Percentiles rank a stretch among this genome's conserved stretches.
Evolutionary conservation across 2,888 invertebrate species (phyloP).

Genomic region (Mamestra brassicae): DNA sequence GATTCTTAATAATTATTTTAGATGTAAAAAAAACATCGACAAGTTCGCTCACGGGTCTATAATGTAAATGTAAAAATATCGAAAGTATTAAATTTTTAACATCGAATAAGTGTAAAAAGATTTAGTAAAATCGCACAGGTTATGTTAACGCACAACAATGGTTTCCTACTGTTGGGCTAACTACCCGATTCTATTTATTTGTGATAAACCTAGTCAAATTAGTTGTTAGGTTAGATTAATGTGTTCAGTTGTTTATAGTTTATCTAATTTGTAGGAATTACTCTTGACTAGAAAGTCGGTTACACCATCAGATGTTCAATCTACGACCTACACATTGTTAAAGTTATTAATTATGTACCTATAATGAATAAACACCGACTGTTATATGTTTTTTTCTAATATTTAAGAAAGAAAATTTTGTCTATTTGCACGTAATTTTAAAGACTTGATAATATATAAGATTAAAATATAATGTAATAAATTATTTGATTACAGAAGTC

Average conservation of each 20-base stretch:
- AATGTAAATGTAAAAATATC: constrained; percentile 58
- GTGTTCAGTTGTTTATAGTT: constrained; percentile 55
- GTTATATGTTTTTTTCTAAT: constrained; percentile 55
- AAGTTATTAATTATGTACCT: constrained; percentile 21
- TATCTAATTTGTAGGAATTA: constrained; percentile 43
- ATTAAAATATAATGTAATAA: constrained; percentile 68
- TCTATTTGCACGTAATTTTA: constrained; percentile 80
- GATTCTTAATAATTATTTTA: constrained; percentile 45
- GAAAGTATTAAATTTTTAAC: constrained; percentile 65
- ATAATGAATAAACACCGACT: constrained; percentile 31
- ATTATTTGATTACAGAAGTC: constrained; percentile 67
- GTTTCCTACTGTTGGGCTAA: constrained; percentile 54
- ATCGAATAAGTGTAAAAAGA: constrained; percentile 71
- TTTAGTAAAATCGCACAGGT: constrained; percentile 53
- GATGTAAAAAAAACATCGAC: constrained; percentile 61
- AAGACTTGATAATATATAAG: constrained; percentile 81
- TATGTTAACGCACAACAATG: constrained; percentile 63
- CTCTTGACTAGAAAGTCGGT: constrained; percentile 35
- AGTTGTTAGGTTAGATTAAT: constrained; percentile 44
- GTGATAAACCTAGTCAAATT: constrained; percentile 70
- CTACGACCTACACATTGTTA: constrained; percentile 33
- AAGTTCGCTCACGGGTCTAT: constrained; percentile 83
- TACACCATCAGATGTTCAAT: constrained; percentile 47
- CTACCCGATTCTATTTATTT: constrained; percentile 57
- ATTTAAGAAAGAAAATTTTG: constrained; percentile 59